These are phyloP conservation scores for Craseonycteris thonglongyai DNA, from an alignment of 2,113 vertebrate species.

Conservation along the genomic window DNA sequence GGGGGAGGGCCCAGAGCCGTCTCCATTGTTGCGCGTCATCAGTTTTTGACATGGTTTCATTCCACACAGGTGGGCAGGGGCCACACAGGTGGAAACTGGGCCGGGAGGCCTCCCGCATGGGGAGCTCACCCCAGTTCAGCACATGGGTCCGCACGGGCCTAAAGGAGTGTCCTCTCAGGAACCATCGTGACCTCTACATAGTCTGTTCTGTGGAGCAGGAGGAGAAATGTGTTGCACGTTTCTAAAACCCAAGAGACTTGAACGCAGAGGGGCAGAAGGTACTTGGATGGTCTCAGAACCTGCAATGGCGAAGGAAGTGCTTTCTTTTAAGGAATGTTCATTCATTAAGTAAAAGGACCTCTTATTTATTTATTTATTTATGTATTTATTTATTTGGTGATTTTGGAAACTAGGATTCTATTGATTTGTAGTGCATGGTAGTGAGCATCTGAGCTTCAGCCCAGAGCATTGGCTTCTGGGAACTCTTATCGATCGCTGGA, in stretches of 20 bases:
- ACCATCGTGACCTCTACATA: background rate
- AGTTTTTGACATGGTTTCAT: too few relatives aligned
- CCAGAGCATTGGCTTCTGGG: background rate
- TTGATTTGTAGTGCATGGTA: constrained; percentile 15
- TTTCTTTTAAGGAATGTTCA: background rate
- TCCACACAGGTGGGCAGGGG: too few relatives aligned
- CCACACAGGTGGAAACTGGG: too few relatives aligned
- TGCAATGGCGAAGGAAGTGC: background rate
- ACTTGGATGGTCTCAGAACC: background rate
- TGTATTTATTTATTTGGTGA: background rate
- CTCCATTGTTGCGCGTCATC: too few relatives aligned
- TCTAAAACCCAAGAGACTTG: background rate
- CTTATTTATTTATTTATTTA: background rate
- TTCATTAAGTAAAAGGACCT: background rate
- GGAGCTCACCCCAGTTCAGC: too few relatives aligned
- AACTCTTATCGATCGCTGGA: background rate
- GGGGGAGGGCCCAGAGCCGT: too few relatives aligned
- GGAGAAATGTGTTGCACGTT: background rate
- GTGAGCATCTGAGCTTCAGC: background rate
- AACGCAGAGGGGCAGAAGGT: too few relatives aligned
- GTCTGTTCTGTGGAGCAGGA: background rate
- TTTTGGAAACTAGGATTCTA: background rate
- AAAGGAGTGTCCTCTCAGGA: background rate
- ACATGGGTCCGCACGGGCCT: too few relatives aligned
- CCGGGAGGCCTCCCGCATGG: too few relatives aligned